phyloP scores from a whole-genome alignment of 2,888 invertebrate species.

The Eurois occulta region DNA sequence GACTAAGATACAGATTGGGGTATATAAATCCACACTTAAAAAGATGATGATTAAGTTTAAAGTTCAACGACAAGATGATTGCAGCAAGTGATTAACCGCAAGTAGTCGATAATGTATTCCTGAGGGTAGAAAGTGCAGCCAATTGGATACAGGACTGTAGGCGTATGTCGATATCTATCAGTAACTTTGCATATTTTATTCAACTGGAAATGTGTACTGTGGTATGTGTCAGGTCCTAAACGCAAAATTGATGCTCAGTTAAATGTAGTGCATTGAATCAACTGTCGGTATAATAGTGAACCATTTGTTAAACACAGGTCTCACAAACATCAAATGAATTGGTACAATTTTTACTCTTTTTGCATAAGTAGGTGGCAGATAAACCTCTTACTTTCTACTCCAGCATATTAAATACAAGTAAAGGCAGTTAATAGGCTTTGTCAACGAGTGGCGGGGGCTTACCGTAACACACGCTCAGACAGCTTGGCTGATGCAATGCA shows the following conservation, averaged over 20 bases:
- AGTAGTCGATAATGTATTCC: slow-evolving; percentile 4
- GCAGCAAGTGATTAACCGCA: slow-evolving; percentile 22
- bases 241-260: background rate
- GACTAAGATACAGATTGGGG: background rate
- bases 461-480: background rate
- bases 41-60: background rate
- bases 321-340: background rate
- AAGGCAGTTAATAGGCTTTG: slow-evolving; percentile 2
- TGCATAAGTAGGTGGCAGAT: background rate
- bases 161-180: slow-evolving; percentile 9
- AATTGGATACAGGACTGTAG: slow-evolving; percentile 35
- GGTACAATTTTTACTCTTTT: background rate
- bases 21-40: background rate
- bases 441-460: background rate
- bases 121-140: slow-evolving; percentile 27
- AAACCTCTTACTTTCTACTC: background rate
- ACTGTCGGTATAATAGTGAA: background rate
- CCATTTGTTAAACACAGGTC: background rate
- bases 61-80: slow-evolving; percentile 20
- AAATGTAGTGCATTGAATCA: background rate
- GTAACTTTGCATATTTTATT: background rate
- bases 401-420: background rate
- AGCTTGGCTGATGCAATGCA: background rate
- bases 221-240: background rate
- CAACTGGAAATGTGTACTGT: slow-evolving; percentile 10